Conservation (phyloP, 2,797 vertebrate species). For the Nothura maculosa region DNA sequence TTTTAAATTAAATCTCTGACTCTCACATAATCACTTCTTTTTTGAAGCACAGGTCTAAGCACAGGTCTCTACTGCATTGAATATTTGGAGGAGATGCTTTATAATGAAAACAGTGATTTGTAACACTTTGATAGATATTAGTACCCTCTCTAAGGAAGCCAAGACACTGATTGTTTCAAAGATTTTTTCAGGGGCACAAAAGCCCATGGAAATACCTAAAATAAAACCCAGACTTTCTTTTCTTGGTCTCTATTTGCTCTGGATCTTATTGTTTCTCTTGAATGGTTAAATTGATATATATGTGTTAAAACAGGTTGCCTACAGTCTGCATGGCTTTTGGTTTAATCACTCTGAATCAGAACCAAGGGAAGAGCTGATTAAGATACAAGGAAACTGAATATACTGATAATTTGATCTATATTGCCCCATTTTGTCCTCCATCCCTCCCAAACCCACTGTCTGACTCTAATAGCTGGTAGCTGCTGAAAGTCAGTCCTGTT, state of each 20-base stretch:
- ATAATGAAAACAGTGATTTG: conserved; percentile 34
- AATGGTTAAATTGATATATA: not conserved
- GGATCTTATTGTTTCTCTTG: not conserved
- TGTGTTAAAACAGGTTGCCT: not conserved
- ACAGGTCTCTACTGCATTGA: conserved; percentile 22
- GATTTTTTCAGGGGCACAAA: not conserved
- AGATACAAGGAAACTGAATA: not conserved
- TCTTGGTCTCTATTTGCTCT: not conserved
- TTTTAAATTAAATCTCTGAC: conserved; percentile 56
- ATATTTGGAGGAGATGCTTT: not conserved
- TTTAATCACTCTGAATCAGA: not conserved
- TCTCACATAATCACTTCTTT: conserved; percentile 23
- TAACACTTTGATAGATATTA: not conserved
- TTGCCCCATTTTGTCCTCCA: conserved; percentile 6
- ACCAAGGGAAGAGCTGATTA: conserved; percentile 10
- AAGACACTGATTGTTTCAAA: not conserved
- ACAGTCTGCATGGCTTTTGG: not conserved
- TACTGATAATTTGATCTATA: conserved; percentile 12
- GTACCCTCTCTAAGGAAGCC: not conserved
- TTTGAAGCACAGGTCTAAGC: conserved; percentile 29
- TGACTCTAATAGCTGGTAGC: not conserved
- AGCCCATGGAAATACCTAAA: not conserved
- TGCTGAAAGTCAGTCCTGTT: not conserved
- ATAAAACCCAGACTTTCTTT: not conserved
- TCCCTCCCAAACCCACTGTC: not conserved